These are phyloP conservation scores for Drosophila heteroneura DNA, from an alignment of 2,888 invertebrate genomes.

Conservation along the genomic window DNA sequence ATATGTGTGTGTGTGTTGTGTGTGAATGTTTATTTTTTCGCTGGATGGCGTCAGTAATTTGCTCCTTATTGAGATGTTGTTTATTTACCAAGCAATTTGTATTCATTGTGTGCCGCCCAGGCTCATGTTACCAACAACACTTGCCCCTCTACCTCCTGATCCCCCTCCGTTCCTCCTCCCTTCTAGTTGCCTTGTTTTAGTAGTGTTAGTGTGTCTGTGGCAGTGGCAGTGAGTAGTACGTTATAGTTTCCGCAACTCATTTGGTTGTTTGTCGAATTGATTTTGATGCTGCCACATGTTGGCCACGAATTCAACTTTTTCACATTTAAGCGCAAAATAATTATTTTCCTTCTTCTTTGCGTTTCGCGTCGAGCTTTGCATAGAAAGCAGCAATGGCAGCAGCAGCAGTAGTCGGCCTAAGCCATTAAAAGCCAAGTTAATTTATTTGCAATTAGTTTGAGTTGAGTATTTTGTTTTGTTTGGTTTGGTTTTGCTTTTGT, in stretches of 20 bases:
- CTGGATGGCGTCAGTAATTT: slow-evolving; percentile 79
- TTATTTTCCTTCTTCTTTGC: slow-evolving; percentile 49
- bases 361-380: slow-evolving; percentile 30
- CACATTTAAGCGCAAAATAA: slow-evolving; percentile 60
- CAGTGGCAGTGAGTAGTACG: slow-evolving; percentile 51
- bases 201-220: slow-evolving; percentile 16
- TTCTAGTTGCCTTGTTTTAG: slow-evolving; percentile 1
- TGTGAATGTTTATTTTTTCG: slow-evolving; percentile 58
- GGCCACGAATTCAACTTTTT: slow-evolving; percentile 46
- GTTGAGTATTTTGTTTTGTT: slow-evolving; percentile 24
- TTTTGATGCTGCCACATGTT: slow-evolving; percentile 69
- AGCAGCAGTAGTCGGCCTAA: slow-evolving; percentile 17
- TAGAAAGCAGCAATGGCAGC: slow-evolving; percentile 5
- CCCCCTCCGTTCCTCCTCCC: neutral
- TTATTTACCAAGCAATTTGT: slow-evolving; percentile 82
- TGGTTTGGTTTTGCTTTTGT: neutral
- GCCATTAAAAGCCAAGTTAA: slow-evolving; percentile 74
- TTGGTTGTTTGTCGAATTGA: slow-evolving; percentile 79
- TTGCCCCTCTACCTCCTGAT: neutral
- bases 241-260: slow-evolving; percentile 82
- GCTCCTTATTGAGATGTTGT: slow-evolving; percentile 82
- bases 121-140: slow-evolving; percentile 50
- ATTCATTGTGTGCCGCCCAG: slow-evolving; percentile 72
- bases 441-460: slow-evolving; percentile 78
- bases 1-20: slow-evolving; percentile 27